Evolutionary conservation across 2,797 vertebrate species (phyloP).

Genomic region (Astyanax mexicanus): DNA sequence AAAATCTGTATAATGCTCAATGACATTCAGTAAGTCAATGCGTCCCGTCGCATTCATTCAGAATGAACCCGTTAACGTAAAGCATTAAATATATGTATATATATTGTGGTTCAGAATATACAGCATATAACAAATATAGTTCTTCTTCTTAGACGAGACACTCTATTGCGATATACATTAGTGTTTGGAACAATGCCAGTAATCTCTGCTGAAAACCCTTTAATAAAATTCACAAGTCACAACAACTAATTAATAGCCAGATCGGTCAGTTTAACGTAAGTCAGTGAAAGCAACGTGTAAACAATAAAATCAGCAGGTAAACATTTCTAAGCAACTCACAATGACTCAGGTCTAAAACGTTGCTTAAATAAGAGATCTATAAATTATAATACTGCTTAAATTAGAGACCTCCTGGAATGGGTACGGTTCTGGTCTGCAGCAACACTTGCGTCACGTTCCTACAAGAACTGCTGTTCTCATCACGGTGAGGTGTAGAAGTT

Average conservation of each 20-base stretch:
- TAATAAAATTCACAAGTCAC: slow-evolving; percentile 39
- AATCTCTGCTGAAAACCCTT: slow-evolving; percentile 39
- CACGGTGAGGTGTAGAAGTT: slow-evolving; percentile 11
- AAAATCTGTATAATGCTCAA: too few relatives aligned
- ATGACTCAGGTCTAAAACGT: slow-evolving; percentile 36
- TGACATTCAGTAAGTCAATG: neutral
- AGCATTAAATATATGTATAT: too few relatives aligned
- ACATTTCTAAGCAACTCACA: slow-evolving; percentile 39
- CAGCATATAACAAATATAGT: slow-evolving; percentile 46
- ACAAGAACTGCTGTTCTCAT: neutral
- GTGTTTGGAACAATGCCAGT: slow-evolving; percentile 18
- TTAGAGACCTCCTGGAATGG: slow-evolving; percentile 12
- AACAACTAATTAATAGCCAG: slow-evolving; percentile 39
- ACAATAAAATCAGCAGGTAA: slow-evolving; percentile 39
- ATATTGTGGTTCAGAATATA: slow-evolving; percentile 23
- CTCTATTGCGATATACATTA: slow-evolving; percentile 36
- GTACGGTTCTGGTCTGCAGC: neutral
- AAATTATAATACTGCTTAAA: slow-evolving; percentile 27
- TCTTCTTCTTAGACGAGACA: slow-evolving; percentile 32
- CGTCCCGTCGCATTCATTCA: slow-evolving; percentile 13
- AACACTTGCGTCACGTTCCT: neutral
- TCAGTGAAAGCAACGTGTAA: slow-evolving; percentile 42
- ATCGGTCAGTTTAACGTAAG: slow-evolving; percentile 35
- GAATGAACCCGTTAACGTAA: slow-evolving; percentile 14
- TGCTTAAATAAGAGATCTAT: slow-evolving; percentile 26